Conservation (phyloP, 2,113 vertebrate genomes). For the Tauraco erythrolophus region DNA sequence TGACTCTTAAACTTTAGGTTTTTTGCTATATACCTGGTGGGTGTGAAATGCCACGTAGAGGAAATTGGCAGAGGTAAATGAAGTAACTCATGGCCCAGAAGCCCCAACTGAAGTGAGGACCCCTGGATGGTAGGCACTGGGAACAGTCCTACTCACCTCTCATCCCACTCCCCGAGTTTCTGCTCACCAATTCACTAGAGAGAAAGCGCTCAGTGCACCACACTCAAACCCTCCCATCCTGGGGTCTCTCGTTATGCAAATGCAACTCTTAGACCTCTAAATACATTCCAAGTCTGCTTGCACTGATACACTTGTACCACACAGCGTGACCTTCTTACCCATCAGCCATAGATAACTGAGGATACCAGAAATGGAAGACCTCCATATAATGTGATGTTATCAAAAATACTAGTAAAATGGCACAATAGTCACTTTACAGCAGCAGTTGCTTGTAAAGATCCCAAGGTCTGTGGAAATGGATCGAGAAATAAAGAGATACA, state of each 20-base stretch:
- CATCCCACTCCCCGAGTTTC: rapidly evolving
- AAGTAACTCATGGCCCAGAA: not conserved
- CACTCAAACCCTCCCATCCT: not conserved
- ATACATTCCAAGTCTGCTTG: not conserved
- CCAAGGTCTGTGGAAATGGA: not conserved
- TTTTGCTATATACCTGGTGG: not conserved
- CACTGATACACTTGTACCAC: not conserved
- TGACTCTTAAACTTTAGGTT: not conserved
- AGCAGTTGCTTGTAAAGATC: not conserved
- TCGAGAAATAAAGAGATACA: not conserved
- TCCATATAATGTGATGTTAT: not conserved
- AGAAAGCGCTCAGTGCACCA: not conserved
- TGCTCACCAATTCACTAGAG: not conserved
- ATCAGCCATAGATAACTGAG: not conserved
- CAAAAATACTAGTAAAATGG: not conserved
- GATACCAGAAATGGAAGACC: not conserved
- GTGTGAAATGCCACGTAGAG: not conserved
- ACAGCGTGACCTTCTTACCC: not conserved
- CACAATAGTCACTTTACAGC: not conserved
- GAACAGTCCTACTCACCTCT: not conserved
- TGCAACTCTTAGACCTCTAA: not conserved
- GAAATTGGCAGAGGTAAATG: not conserved
- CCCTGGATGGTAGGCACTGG: not conserved
- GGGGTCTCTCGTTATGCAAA: not conserved
- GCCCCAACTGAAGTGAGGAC: rapidly evolving